Base-by-base conservation (phyloP, 2,888 invertebrate species). In the Lapara coniferarum region DNA sequence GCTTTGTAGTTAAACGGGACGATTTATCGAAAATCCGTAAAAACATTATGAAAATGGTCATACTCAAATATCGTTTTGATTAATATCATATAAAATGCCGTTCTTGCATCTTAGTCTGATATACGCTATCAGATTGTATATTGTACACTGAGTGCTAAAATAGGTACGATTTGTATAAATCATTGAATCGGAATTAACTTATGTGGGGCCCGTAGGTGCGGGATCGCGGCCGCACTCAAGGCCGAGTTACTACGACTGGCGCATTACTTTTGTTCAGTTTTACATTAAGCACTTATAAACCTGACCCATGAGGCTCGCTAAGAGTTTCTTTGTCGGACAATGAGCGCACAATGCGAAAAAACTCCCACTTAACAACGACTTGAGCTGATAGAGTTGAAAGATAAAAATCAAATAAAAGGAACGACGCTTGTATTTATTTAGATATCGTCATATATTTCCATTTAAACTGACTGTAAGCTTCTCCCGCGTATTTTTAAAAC, bases 171-270 rank as follows among this genome's bases (percentile, higher is more conserved):
- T 75, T 77, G 73, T 76, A 71, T 75, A 79, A 79, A 78, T 75
- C 77, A 75, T 75, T 81, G 81, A 83, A 83, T 83, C 80, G 78
- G 70, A 80, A 80, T 78, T 75, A 66, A 75, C 71, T 75, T 75
- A 71, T 75, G 71, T 74, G 78, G 73, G 78, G 80, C 78, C 79
- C 78, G 73, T 68, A 79, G 77, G 77, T 79, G 78, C 74, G 71
- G 69, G 68, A 70, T 72, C 66, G 74, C 71, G 74, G 72, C 59
- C 75, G 67, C 72, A 70, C 71, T 79, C 87, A 85, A 85, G 83
- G 83, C 71, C 78, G 76, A 73, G 75, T 75, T 70, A 73, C 76
- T 74, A 71, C 53, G 69, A 74, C 70, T 52, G 44, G 66, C 66
- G 57, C 57, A 56, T 66, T 66, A 44, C 66, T 58, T 57, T 69